Conservation (phyloP, 2,113 vertebrate genomes). For the Cyanoramphus novaezelandiae region DNA sequence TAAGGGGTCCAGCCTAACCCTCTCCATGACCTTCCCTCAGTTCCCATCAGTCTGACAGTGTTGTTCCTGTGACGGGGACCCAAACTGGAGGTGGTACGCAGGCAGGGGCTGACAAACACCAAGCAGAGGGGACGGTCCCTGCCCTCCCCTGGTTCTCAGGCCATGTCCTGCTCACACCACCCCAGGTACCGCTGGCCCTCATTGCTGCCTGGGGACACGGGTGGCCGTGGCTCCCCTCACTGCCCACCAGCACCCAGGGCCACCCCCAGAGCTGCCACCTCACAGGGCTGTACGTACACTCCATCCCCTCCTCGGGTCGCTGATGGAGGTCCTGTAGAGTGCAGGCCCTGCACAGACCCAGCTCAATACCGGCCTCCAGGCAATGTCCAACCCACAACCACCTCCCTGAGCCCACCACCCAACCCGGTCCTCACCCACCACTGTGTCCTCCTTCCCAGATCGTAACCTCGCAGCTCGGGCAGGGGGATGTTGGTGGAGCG, state of each 20-base stretch:
- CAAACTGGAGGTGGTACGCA: neutral
- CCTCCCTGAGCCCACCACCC: neutral
- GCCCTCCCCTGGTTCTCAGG: rapidly evolving
- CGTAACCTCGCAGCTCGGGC: neutral
- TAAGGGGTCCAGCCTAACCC: neutral
- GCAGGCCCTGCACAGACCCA: neutral
- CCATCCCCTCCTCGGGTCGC: neutral
- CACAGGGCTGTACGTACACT: neutral
- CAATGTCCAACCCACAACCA: neutral
- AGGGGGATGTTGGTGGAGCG: neutral
- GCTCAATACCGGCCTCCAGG: neutral
- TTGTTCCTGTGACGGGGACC: neutral
- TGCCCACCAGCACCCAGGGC: neutral
- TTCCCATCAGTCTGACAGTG: neutral
- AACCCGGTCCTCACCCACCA: rapidly evolving
- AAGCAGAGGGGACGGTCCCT: neutral
- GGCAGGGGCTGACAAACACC: neutral
- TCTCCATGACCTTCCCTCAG: neutral
- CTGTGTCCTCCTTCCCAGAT: neutral
- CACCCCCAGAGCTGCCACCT: rapidly evolving
- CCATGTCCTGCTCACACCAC: rapidly evolving
- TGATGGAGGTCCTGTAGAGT: neutral
- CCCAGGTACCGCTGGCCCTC: rapidly evolving
- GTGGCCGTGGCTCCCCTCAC: neutral
- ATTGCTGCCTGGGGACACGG: rapidly evolving